Base-by-base conservation (phyloP, 2,797 vertebrate species). In the Coregonus ussuriensis region DNA sequence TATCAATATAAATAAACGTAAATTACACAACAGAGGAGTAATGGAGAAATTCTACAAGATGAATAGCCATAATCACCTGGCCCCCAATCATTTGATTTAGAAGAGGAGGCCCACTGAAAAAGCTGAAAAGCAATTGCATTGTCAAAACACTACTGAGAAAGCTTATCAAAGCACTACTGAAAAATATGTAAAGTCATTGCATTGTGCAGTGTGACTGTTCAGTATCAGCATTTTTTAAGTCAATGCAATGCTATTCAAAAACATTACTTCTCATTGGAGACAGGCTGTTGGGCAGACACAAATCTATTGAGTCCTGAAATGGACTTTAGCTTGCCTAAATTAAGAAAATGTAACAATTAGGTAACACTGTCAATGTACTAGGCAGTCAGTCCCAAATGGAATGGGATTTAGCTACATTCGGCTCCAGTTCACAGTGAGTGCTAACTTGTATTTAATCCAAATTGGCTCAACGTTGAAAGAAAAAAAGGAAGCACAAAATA, bases 1-100 rank as follows among this genome's bases (percentile, higher is more conserved):
- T 71, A 84, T 82, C 81, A 77, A 83, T 80, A 77, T 80, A 75
- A 70, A 73, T 1, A 74, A 74, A 82, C 31, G 54, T 83, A 79
- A 87, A 88, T 67, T 83, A 66, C 52, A 84, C 41, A 69, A 77
- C 37, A 47, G 74, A 75, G 68, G 47, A 79, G 80, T 84, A 83
- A 85, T 74, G 67, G 56, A 80, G 81, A 81, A 81, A 74, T 74
- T 29, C 53, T 21, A 66, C 51, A 72, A 74, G 72, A 59, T 74
- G 29, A 77, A 54, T n/a, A 35, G 59, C 37, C 35, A 0, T 68
- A 15, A 21, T 14, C 18, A 59, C 33, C 25, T 71, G 41, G 41
- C 74, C 56, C 16, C 7, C 15, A 41, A 47, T 31, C 37, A 25
- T 66, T 13, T 69, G 63, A 82, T 68, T 77, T 52, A 71, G 6